These are phyloP conservation scores for Germaria angustata DNA, from an alignment of 2,888 invertebrate genomes.

Conservation along the genomic window DNA sequence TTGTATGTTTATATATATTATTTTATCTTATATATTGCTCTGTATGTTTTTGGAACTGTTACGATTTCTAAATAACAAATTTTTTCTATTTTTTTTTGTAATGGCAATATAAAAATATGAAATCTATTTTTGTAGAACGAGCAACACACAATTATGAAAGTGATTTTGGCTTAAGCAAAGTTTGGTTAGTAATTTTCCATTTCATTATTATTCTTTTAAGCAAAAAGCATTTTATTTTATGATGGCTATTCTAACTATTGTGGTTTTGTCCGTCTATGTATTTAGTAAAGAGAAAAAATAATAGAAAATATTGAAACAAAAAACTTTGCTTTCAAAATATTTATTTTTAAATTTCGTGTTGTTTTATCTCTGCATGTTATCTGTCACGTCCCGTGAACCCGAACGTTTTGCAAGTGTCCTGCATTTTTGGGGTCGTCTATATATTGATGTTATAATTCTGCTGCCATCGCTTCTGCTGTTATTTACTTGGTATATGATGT, in stretches of 20 bases:
- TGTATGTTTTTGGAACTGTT: no score
- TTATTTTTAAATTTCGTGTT: conserved; percentile 11
- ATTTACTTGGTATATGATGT: neutral
- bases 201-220: neutral
- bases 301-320: neutral
- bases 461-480: neutral
- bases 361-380: neutral
- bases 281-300: neutral
- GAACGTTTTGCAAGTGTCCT: conserved; percentile 3
- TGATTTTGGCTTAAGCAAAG: conserved; percentile 10
- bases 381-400: conserved; percentile 26
- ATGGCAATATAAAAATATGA: neutral
- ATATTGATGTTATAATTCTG: neutral
- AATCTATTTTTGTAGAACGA: neutral
- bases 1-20: no score
- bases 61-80: no score
- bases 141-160: neutral
- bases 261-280: neutral
- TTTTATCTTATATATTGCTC: no score
- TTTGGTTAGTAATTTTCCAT: conserved; percentile 14
- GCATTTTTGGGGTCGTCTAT: conserved; percentile 4
- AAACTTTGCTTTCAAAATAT: no score
- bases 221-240: neutral
- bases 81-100: neutral
- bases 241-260: neutral